These are phyloP conservation scores for Coendou prehensilis DNA, from an alignment of 2,797 vertebrate genomes.

Conservation along the genomic window DNA sequence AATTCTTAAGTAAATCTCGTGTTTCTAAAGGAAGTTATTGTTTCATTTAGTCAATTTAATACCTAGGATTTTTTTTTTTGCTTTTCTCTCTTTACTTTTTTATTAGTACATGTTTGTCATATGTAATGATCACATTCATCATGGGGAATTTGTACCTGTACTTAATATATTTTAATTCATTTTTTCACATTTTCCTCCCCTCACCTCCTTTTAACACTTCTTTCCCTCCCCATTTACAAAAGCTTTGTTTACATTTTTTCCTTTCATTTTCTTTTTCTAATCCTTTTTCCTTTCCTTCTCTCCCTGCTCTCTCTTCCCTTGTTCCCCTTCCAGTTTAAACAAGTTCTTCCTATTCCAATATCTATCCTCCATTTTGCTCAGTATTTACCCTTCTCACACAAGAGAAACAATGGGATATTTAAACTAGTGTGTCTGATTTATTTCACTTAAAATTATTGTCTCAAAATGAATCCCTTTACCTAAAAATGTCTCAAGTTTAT, in stretches of 20 bases:
- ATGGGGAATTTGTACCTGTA: too few relatives aligned
- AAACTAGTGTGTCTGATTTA: not conserved
- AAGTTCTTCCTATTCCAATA: not conserved
- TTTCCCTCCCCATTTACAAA: too few relatives aligned
- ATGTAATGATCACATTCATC: not conserved
- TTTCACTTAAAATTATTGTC: not conserved
- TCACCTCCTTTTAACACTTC: too few relatives aligned
- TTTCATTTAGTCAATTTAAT: not conserved
- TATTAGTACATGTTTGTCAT: not conserved
- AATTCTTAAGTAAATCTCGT: not conserved
- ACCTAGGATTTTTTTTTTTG: not conserved
- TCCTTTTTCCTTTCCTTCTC: not conserved
- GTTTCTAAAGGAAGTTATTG: not conserved
- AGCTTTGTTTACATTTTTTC: not conserved
- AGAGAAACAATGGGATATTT: not conserved
- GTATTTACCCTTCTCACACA: not conserved
- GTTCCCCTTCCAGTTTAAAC: not conserved
- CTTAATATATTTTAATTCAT: too few relatives aligned
- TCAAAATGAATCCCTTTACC: not conserved
- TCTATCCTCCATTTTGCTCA: not conserved
- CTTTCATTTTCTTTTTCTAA: not conserved
- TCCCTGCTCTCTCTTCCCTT: not conserved
- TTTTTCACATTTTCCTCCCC: too few relatives aligned
- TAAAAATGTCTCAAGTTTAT: not conserved
- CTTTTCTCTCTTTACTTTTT: not conserved